Evolutionary conservation across 2,113 vertebrate species (phyloP), one percentile per base, ranked within the genome.

Genomic region (Tachysurus fulvidraco): DNA sequence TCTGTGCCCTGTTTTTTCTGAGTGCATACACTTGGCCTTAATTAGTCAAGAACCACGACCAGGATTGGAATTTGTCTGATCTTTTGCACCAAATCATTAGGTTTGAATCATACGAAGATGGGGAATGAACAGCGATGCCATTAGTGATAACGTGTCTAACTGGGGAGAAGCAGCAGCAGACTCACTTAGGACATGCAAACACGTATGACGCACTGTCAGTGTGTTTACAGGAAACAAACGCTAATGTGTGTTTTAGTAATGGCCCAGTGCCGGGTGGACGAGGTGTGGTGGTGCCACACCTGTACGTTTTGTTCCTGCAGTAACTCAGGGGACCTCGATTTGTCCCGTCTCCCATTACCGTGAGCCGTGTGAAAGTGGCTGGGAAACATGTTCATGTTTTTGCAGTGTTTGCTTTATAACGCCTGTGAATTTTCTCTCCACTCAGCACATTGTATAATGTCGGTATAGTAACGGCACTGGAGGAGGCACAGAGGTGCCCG

Each of bases 1-100:
- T 69, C 54, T 55, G 82, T 67, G 67, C 55, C 85, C 10, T 81
- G 54, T 17, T 55, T 88, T 88, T 88, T 76, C 25, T 14, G 57
- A 64, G 54, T 41, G 64, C 83, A 25, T 88, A 67, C 88, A 88
- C 91, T 91, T 90, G 88, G 83, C 92, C 92, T 83, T 88, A 91
- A 92, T 93, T 90, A 91, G 84, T 69, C 84, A 10, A 65, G 60
- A 83, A 46, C 83, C 62, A 67, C 76, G 89, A 76, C 76, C 41
- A 25, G 8, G 41, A 59, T 74, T 44, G 36, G 50, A 80, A 69
- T 86, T 57, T 80, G 76, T 86, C 50, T 57, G 84, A 65, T 80
- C 60, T 79, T 80, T 19, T 69, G 21, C 50, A 10, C 13, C 30
- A 28, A 2, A 28, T 28, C 62, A 13, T 80, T 67, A 41, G 50